These are phyloP conservation scores for Metopolophium dirhodum DNA, from an alignment of 1,140 invertebrate species.

Conservation along the genomic window DNA sequence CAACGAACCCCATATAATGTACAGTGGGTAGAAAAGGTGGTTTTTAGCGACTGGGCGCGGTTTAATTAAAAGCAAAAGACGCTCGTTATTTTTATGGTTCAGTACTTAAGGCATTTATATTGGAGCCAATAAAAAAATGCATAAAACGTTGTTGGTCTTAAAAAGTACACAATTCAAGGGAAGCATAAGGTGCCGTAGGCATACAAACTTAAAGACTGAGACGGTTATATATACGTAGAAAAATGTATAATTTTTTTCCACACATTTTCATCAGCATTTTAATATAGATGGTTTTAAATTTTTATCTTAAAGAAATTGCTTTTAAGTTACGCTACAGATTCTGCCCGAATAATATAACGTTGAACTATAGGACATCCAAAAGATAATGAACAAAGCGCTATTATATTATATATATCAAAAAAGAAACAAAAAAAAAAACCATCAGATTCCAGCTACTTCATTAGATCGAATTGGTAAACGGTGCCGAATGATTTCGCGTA, in stretches of 20 bases:
- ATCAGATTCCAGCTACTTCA: constrained; percentile 46
- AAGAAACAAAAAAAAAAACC: not conserved
- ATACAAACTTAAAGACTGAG: not conserved
- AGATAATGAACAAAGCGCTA: constrained; percentile 16
- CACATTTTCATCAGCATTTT: not conserved
- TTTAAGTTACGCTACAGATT: not conserved
- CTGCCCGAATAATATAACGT: not conserved
- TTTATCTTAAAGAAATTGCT: not conserved
- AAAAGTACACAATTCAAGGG: not conserved
- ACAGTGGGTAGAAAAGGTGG: constrained; percentile 10
- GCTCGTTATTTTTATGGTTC: constrained; percentile 53
- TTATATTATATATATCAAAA: not conserved
- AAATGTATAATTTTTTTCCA: not conserved
- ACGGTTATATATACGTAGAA: not conserved
- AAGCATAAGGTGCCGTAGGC: not conserved
- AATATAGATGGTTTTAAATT: not conserved
- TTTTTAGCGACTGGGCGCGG: constrained; percentile 44
- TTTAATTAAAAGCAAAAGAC: constrained; percentile 57
- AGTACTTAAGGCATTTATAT: constrained; percentile 48
- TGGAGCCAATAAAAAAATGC: constrained; percentile 18
- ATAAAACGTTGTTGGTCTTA: constrained; percentile 35
- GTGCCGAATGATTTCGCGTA: constrained; percentile 54
- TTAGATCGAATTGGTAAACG: constrained; percentile 55
- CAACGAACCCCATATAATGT: not conserved
- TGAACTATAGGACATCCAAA: not conserved